phyloP scores from a whole-genome alignment of 2,797 vertebrate species.

The Otolemur crassicaudatus region DNA sequence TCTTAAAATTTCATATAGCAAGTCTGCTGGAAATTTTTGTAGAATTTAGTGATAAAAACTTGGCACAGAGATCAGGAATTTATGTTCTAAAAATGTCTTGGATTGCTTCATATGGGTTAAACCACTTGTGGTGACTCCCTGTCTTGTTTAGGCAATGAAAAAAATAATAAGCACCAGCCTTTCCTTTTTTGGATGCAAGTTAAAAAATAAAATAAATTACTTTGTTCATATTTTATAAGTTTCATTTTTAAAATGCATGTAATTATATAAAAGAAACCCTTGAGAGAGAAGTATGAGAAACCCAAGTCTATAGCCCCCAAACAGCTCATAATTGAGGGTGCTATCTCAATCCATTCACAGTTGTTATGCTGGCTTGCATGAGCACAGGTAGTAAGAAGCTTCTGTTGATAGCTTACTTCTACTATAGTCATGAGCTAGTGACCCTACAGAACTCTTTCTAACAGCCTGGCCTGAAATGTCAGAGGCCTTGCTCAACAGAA shows the following conservation, averaged over 20 bases:
- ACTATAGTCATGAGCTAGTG: neutral
- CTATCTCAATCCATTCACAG: neutral
- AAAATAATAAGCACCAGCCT: neutral
- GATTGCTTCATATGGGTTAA: constrained; percentile 26
- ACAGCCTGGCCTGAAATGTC: neutral
- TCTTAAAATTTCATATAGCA: constrained; percentile 63
- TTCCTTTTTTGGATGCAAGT: neutral
- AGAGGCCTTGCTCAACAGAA: neutral
- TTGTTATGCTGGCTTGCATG: neutral
- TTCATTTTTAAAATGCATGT: constrained; percentile 17
- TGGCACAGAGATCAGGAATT: constrained; percentile 22
- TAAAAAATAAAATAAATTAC: neutral
- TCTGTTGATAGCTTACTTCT: neutral
- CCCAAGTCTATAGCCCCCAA: neutral
- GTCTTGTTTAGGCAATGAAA: neutral
- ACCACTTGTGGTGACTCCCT: neutral
- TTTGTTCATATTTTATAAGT: neutral
- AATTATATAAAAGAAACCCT: neutral
- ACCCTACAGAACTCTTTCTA: neutral
- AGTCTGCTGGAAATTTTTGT: constrained; percentile 46
- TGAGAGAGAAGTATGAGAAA: neutral
- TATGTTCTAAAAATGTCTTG: constrained; percentile 42
- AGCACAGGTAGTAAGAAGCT: neutral
- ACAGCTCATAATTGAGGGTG: neutral
- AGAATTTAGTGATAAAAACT: constrained; percentile 41